Conservation (phyloP, 2,888 invertebrate species). For the Eurois occulta region DNA sequence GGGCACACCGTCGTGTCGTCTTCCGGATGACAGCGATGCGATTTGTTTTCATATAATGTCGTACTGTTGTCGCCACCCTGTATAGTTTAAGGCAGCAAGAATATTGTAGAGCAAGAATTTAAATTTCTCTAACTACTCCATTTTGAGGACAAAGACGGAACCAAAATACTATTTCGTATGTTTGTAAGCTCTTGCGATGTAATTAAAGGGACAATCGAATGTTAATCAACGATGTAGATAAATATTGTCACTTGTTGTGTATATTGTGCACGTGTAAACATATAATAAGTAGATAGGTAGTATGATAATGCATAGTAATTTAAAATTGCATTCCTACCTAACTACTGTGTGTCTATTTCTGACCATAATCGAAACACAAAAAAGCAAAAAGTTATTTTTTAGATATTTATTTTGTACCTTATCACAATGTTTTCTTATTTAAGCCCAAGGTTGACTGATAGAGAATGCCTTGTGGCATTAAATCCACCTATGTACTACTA, state of each 20-base stretch:
- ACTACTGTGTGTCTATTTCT: no score
- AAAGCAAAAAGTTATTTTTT: no score
- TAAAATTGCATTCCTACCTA: background rate
- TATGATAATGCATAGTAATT: background rate
- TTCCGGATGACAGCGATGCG: no score
- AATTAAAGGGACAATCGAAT: slow-evolving; percentile 26
- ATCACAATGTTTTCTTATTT: no score
- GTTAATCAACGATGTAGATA: slow-evolving; percentile 35
- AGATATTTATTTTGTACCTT: no score
- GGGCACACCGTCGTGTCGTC: no score
- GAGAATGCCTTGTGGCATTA: no score
- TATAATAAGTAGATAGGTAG: background rate
- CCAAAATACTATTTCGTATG: background rate
- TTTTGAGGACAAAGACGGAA: background rate
- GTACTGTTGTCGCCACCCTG: no score
- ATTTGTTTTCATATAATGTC: no score
- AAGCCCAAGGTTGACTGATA: no score
- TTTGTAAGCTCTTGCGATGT: background rate
- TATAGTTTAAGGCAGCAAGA: background rate
- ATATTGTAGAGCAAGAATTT: background rate
- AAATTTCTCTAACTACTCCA: background rate
- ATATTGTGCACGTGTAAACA: slow-evolving; percentile 32
- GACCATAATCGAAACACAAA: no score
- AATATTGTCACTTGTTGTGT: slow-evolving; percentile 43
- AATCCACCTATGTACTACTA: no score